Evolutionary conservation across 2,113 vertebrate species (phyloP).

Genomic region (Semnornis frantzii): DNA sequence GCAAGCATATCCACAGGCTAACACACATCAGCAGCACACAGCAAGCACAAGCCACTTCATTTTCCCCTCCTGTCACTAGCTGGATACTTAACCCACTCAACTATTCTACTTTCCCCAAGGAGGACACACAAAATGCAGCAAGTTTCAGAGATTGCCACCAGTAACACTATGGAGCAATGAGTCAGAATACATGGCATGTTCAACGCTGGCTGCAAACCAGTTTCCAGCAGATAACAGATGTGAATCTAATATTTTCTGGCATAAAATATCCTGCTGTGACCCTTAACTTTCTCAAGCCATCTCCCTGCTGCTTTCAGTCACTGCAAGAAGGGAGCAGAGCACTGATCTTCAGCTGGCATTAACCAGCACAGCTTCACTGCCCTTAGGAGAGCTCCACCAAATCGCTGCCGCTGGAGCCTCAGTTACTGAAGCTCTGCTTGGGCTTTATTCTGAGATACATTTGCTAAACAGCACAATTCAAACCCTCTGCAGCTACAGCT

Average conservation of each 20-base stretch:
- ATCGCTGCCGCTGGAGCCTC: neutral
- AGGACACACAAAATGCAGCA: neutral
- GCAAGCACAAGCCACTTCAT: neutral
- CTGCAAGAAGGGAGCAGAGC: neutral
- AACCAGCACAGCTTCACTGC: neutral
- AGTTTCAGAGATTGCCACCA: neutral
- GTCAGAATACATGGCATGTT: constrained; percentile 24
- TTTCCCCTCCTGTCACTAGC: neutral
- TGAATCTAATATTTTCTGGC: constrained; percentile 20
- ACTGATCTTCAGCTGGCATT: neutral
- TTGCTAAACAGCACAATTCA: neutral
- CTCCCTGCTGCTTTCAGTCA: neutral
- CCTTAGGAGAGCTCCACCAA: neutral
- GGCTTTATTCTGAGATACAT: neutral
- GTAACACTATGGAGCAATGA: constrained; percentile 11
- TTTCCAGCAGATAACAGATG: constrained; percentile 48
- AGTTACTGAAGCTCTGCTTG: neutral
- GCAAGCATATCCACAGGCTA: neutral
- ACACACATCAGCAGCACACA: neutral
- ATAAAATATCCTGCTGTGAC: neutral
- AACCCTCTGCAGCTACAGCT: neutral
- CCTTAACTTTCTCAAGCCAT: constrained; percentile 9
- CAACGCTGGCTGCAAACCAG: constrained; percentile 4
- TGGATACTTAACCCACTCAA: neutral
- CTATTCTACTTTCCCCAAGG: neutral